These are phyloP conservation scores for Eurystomus glaucurus DNA, from an alignment of 2,797 vertebrate genomes.

Conservation along the genomic window DNA sequence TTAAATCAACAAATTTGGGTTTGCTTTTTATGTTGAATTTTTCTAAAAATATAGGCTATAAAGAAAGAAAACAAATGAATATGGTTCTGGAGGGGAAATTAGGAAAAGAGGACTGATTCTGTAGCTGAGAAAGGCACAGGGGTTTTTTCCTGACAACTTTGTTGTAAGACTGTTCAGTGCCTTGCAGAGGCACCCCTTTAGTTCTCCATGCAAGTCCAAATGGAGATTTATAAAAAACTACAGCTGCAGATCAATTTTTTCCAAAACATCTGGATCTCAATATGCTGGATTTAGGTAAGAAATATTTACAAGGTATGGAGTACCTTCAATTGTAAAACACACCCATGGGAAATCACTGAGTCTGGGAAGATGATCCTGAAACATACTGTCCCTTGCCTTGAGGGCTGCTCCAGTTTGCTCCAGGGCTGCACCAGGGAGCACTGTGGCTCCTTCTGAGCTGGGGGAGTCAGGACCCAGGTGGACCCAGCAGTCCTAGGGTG, in stretches of 20 bases:
- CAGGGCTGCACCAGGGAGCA: neutral
- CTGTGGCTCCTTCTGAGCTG: neutral
- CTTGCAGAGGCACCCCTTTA: neutral
- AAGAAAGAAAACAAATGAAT: neutral
- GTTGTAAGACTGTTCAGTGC: neutral
- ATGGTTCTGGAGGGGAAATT: neutral
- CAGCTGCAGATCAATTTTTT: neutral
- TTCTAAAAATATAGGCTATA: neutral
- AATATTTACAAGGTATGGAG: neutral
- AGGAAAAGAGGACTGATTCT: neutral
- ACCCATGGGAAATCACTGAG: neutral
- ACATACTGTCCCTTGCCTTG: neutral
- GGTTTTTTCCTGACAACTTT: neutral
- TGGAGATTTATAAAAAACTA: neutral
- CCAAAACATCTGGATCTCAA: neutral
- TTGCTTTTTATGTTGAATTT: neutral
- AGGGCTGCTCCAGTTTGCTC: neutral
- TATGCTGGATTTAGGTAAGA: neutral
- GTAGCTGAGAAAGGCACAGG: neutral
- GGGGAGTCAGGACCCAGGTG: neutral
- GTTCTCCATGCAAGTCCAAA: neutral
- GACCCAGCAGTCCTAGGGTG: neutral
- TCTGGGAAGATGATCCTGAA: neutral
- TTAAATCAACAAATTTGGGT: neutral
- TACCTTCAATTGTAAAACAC: neutral